Evolutionary conservation across 1,140 invertebrate genomes (phyloP).

Genomic region (Megalonaias nervosa): DNA sequence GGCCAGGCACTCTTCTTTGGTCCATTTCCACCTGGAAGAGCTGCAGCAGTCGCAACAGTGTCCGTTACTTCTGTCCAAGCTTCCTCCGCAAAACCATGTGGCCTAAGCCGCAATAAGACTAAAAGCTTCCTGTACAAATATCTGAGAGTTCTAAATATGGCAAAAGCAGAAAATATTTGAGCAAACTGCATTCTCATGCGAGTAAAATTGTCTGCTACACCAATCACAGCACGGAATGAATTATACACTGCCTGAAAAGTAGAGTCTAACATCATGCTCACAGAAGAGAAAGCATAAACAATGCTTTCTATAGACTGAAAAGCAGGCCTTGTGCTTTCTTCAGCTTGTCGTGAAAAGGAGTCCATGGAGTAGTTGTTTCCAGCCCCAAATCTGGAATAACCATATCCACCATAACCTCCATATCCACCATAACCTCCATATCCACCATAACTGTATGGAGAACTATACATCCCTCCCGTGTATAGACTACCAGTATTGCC

Average conservation of each 20-base stretch:
- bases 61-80: conserved; percentile 65
- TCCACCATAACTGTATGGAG: conserved; percentile 43
- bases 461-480: conserved; percentile 32
- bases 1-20: conserved; percentile 73
- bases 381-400: conserved; percentile 63
- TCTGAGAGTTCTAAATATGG: conserved; percentile 83
- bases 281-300: conserved; percentile 90
- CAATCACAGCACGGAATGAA: conserved; percentile 94
- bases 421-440: conserved; percentile 58
- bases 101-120: conserved; percentile 76
- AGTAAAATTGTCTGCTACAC: conserved; percentile 95
- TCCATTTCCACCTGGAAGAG: conserved; percentile 25
- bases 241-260: conserved; percentile 95
- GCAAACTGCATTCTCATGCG: conserved; percentile 85
- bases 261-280: conserved; percentile 97
- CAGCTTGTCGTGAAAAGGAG: conserved; percentile 88
- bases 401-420: conserved; percentile 56
- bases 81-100: conserved; percentile 60
- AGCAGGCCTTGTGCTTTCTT: conserved; percentile 90
- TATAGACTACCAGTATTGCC: conserved; percentile 38
- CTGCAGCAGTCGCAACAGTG: conserved; percentile 31
- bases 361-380: conserved; percentile 46
- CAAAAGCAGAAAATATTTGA: conserved; percentile 88
- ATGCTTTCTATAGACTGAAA: conserved; percentile 96
- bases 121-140: conserved; percentile 85